Conservation (phyloP, 2,888 invertebrate species). For the Nomada ruficornis region DNA sequence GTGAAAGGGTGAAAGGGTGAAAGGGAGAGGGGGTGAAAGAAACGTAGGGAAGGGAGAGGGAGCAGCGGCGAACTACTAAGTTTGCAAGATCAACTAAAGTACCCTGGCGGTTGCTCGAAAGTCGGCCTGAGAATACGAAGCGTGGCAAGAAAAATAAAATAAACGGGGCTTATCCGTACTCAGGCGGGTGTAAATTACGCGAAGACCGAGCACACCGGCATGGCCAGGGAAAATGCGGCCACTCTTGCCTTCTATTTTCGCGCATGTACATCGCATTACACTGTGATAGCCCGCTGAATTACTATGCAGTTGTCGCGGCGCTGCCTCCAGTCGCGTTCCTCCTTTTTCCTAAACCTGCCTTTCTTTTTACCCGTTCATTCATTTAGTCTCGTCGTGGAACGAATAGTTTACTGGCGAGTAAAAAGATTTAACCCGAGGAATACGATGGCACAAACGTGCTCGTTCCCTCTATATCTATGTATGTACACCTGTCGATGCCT, state of each 20-base stretch:
- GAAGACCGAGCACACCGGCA: slow-evolving; percentile 42
- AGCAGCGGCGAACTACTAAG: slow-evolving; percentile 57
- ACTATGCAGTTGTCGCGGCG: slow-evolving; percentile 40
- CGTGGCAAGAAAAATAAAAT: slow-evolving; percentile 69
- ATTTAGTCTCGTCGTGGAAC: not conserved
- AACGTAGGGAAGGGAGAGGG: not conserved
- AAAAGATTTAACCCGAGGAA: too few species aligned
- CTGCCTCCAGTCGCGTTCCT: not conserved
- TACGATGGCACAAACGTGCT: too few species aligned
- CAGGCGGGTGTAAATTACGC: slow-evolving; percentile 67
- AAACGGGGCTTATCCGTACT: slow-evolving; percentile 68
- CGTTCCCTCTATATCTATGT: too few species aligned
- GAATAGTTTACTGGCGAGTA: not conserved
- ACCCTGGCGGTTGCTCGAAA: slow-evolving; percentile 62
- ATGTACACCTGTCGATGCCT: too few species aligned
- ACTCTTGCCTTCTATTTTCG: slow-evolving; percentile 59
- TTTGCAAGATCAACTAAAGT: slow-evolving; percentile 71
- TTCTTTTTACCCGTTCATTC: slow-evolving; percentile 7
- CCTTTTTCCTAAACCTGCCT: not conserved
- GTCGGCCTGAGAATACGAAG: slow-evolving; percentile 67
- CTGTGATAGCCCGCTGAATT: slow-evolving; percentile 45
- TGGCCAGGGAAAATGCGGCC: slow-evolving; percentile 56
- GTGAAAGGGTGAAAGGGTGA: too few species aligned
- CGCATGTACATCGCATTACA: slow-evolving; percentile 47
- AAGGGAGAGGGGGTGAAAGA: not conserved